phyloP scores from a whole-genome alignment of 2,797 vertebrate genomes.

The Momotus momota region DNA sequence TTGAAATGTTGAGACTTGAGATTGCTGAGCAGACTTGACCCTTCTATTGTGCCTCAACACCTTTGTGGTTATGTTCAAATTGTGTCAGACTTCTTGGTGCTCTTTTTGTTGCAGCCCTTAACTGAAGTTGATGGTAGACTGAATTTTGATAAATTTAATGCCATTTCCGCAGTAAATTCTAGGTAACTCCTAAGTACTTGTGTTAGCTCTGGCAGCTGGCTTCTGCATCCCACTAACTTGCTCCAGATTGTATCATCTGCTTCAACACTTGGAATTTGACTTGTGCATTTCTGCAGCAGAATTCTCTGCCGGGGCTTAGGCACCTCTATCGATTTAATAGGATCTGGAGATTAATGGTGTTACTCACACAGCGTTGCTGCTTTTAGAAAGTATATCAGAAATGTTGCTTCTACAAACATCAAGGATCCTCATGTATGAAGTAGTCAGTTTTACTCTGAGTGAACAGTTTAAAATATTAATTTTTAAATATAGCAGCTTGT shows the following conservation, averaged over 20 bases:
- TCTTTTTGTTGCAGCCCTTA: not conserved
- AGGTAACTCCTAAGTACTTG: not conserved
- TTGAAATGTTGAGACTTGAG: not conserved
- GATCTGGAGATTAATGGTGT: not conserved
- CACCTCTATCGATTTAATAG: not conserved
- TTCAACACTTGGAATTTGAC: not conserved
- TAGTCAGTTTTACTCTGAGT: not conserved
- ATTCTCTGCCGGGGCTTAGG: not conserved
- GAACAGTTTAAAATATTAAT: not conserved
- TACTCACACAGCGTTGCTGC: not conserved
- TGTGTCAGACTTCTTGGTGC: not conserved
- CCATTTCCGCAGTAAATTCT: not conserved
- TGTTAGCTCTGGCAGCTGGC: constrained; percentile 38
- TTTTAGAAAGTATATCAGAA: not conserved
- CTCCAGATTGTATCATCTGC: constrained; percentile 40
- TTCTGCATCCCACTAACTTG: constrained; percentile 50
- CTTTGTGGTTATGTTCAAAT: not conserved
- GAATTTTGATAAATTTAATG: not conserved
- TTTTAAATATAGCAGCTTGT: not conserved
- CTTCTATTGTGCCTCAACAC: not conserved
- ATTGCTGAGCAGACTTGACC: not conserved
- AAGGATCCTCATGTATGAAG: not conserved
- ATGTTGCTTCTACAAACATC: not conserved
- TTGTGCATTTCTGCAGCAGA: constrained; percentile 2
- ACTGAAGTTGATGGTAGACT: not conserved